Evolutionary conservation across 2,888 invertebrate species (phyloP).

Genomic region (Ophioninae sp.): DNA sequence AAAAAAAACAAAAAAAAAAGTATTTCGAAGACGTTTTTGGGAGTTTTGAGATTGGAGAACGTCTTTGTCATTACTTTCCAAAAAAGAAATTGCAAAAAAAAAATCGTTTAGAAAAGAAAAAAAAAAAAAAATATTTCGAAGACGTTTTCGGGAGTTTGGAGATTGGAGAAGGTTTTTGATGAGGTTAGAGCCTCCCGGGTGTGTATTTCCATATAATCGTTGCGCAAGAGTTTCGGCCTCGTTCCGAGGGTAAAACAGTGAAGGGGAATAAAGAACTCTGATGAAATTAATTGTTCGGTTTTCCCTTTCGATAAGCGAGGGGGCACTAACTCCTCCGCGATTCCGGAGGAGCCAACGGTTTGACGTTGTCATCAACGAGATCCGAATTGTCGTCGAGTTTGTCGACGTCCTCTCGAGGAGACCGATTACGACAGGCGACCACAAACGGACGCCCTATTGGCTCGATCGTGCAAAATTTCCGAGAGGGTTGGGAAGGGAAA

Average conservation of each 20-base stretch:
- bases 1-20: background rate
- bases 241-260: constrained; percentile 31
- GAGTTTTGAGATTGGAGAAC: background rate
- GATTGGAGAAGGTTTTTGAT: background rate
- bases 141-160: background rate
- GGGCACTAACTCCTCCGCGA: constrained; percentile 43
- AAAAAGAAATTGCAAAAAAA: no score
- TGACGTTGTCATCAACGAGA: constrained; percentile 60
- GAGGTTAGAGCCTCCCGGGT: background rate
- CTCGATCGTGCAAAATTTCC: constrained; percentile 37
- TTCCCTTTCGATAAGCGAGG: constrained; percentile 24
- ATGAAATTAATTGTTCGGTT: constrained; percentile 42
- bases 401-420: constrained; percentile 49
- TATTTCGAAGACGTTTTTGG: background rate
- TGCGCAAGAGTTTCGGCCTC: constrained; percentile 54
- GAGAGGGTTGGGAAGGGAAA: constrained; percentile 39
- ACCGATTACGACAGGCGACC: constrained; percentile 42
- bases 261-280: constrained; percentile 46
- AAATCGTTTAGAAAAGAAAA: background rate
- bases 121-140: background rate
- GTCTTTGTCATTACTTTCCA: background rate
- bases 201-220: constrained; percentile 52
- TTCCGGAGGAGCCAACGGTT: background rate
- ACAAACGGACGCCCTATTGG: constrained; percentile 14
- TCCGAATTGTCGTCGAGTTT: constrained; percentile 31